Conservation (phyloP, 2,113 vertebrate species). For the Neogale vison region DNA sequence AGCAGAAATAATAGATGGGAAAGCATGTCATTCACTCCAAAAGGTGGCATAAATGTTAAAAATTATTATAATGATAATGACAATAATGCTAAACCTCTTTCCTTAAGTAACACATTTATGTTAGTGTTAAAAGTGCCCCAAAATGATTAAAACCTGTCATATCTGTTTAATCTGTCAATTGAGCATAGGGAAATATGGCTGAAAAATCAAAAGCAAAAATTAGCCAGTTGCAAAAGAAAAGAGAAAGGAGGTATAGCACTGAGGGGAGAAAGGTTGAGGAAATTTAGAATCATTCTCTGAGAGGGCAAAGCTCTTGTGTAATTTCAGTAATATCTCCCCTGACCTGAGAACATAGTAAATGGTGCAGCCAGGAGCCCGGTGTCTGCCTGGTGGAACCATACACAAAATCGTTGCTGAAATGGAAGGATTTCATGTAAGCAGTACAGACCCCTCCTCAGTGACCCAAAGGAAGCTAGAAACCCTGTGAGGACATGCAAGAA, state of each 20-base stretch:
- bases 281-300: not conserved
- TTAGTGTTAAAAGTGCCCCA: not conserved
- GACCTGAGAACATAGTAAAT: not conserved
- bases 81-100: not conserved
- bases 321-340: not conserved
- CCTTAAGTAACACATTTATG: not conserved
- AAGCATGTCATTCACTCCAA: not conserved
- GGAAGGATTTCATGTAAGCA: not conserved
- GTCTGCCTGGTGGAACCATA: not conserved
- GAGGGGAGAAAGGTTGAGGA: not conserved
- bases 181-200: not conserved
- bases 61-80: not conserved
- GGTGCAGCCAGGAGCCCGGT: not conserved
- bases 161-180: not conserved
- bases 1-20: not conserved
- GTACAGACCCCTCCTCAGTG: not conserved
- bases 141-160: not conserved
- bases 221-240: not conserved
- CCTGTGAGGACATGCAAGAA: not conserved
- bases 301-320: not conserved
- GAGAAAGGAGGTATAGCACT: not conserved
- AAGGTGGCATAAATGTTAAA: not conserved
- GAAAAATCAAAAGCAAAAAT: conserved; percentile 12
- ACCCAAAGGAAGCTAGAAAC: not conserved
- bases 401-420: not conserved